Evolutionary conservation across 2,888 invertebrate species (phyloP), one percentile per base, ranked within the genome.

Genomic region (Pristionchus maxplancki): DNA sequence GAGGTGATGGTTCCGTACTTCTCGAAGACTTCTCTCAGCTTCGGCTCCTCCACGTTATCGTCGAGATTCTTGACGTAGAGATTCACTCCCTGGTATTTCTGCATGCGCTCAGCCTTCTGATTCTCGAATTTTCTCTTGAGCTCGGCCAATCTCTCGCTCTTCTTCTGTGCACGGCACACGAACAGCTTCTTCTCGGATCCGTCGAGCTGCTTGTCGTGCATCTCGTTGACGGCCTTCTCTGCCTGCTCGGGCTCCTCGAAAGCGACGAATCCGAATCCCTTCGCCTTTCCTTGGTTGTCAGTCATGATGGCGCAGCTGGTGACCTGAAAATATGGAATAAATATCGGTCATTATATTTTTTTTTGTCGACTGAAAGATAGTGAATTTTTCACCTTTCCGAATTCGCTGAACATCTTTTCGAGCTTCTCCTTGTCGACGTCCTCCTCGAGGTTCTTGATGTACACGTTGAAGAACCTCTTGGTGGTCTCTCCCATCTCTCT

Each of bases 51-150:
- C 95, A 99, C 98, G 40, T 97, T 97, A 94, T 99, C 99, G 95
- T 99, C 99, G 93, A 99, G 96, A 95, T 99, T 99, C 95, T 99
- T 99, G 0, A 99, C 99, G 95, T 99, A 99, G 93, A 99, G 96
- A 95, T 99, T 99, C 11, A 99, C 98, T 88, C 99, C 99, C 95
- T 96, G 96, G 94, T 96, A 96, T 62, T 92, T 90, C 89, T 93
- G 94, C 88, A 92, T 89, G 74, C 94, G 91, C 89, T 94, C 94
- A 40, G 90, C 92, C 95, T 99, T 99, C 89, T 98, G 96, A 93
- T 97, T 97, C 95, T 99, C 99, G 95, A 98, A 99, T 95, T 97
- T 97, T 89, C 98, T 97, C 95, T 98, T 98, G 31, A 99, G 96
- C 95, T 99, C 99, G 93, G 97, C 97, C 95, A 98, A 98, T 89